These are phyloP conservation scores for Corythoichthys intestinalis DNA, from an alignment of 2,113 vertebrate genomes.

Conservation along the genomic window DNA sequence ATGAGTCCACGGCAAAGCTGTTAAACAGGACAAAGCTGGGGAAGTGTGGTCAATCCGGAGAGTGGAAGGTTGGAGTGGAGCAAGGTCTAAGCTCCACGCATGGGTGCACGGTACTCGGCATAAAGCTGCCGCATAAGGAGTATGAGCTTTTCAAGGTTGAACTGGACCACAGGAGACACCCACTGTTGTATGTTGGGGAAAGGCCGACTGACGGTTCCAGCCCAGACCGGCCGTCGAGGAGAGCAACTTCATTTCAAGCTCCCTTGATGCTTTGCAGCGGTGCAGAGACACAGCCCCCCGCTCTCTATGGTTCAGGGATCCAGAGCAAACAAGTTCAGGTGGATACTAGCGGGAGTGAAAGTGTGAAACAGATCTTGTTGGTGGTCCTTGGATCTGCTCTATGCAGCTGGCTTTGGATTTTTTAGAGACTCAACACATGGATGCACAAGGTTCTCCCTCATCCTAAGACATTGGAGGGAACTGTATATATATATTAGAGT, in stretches of 20 bases:
- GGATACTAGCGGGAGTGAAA: constrained; percentile 40
- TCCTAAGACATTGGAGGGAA: constrained; percentile 36
- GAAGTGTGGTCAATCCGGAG: constrained; percentile 73
- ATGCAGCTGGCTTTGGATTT: constrained; percentile 40
- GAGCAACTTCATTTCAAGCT: constrained; percentile 85
- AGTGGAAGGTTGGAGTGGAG: constrained; percentile 76
- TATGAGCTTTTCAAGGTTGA: constrained; percentile 85
- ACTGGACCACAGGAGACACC: constrained; percentile 68
- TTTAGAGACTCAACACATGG: constrained; percentile 37
- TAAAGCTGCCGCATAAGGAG: constrained; percentile 85
- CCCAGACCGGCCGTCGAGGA: constrained; percentile 74
- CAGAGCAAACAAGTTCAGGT: constrained; percentile 48
- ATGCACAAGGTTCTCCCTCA: constrained; percentile 21
- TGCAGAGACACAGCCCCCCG: constrained; percentile 3
- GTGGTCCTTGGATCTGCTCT: constrained; percentile 50
- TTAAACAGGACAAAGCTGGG: constrained; percentile 74
- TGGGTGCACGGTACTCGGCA: constrained; percentile 80
- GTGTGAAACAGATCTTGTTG: constrained; percentile 29
- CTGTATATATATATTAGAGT: not conserved
- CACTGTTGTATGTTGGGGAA: constrained; percentile 81
- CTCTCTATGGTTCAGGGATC: constrained; percentile 17
- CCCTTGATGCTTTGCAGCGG: constrained; percentile 79
- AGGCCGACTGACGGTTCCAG: constrained; percentile 85
- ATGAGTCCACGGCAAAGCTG: constrained; percentile 66
- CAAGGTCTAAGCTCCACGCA: constrained; percentile 81